Evolutionary conservation across 2,113 vertebrate species (phyloP).

Genomic region (Microcebus jonahi): DNA sequence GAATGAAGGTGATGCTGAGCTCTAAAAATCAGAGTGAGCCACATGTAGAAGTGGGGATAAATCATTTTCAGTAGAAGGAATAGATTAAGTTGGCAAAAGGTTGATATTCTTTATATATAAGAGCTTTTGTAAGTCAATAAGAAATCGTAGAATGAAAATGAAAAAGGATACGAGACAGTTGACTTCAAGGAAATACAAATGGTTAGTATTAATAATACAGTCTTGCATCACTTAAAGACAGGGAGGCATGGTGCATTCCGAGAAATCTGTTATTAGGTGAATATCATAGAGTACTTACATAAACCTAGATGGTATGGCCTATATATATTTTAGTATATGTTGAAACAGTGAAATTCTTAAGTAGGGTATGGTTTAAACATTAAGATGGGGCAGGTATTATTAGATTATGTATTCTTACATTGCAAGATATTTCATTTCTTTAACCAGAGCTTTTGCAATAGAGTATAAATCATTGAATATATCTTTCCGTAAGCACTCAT

Average conservation of each 20-base stretch:
- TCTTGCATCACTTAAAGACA: neutral
- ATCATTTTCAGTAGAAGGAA: slow-evolving; percentile 5
- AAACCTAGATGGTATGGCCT: neutral
- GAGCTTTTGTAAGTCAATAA: neutral
- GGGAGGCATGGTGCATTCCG: neutral
- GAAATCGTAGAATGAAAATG: slow-evolving; percentile 34
- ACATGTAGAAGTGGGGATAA: neutral
- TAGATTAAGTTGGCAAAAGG: neutral
- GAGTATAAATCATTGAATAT: neutral
- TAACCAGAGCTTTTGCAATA: neutral
- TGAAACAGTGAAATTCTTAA: slow-evolving; percentile 30
- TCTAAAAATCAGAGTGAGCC: neutral
- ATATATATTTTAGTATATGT: neutral
- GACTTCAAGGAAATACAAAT: slow-evolving; percentile 18
- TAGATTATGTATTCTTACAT: neutral
- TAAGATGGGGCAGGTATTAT: neutral
- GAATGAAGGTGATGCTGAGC: neutral
- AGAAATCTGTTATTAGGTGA: neutral
- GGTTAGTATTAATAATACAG: neutral
- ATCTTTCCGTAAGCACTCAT: neutral
- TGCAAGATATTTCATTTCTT: neutral
- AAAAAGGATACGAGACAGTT: neutral
- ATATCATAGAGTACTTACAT: neutral
- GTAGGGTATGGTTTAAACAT: neutral
- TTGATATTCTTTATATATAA: neutral